Conservation (phyloP, 1,140 invertebrate genomes). For the Holotrichia oblita region DNA sequence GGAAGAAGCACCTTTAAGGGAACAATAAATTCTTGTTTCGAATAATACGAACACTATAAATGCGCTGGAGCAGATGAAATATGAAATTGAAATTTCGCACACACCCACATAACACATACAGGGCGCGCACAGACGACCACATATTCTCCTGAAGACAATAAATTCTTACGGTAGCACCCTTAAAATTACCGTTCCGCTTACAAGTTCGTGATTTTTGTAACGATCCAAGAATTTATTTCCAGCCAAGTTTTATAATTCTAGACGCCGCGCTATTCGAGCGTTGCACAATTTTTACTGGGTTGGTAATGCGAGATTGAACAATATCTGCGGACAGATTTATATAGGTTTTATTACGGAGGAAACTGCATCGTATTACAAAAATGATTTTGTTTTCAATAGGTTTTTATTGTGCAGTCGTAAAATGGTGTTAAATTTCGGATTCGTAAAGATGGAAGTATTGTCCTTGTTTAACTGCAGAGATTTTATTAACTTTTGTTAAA, state of each 20-base stretch:
- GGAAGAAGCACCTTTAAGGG: not conserved
- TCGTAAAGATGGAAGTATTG: no score
- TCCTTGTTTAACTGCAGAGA: no score
- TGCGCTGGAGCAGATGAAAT: not conserved
- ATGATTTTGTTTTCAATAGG: no score
- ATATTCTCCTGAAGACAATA: conserved; percentile 31
- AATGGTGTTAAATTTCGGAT: no score
- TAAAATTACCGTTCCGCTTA: conserved; percentile 32
- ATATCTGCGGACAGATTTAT: no score
- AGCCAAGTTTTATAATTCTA: conserved; percentile 16
- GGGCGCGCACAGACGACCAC: not conserved
- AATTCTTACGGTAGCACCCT: conserved; percentile 22
- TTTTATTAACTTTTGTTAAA: no score
- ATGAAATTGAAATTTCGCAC: conserved; percentile 25
- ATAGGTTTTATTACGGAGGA: no score
- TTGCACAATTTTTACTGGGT: not conserved
- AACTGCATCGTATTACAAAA: no score
- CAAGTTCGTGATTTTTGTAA: conserved; percentile 23
- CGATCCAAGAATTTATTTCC: conserved; percentile 2
- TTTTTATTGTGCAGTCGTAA: no score
- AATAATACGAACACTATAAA: not conserved
- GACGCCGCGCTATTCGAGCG: not conserved
- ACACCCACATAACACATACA: not conserved
- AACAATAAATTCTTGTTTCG: conserved; percentile 15
- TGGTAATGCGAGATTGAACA: no score